A percentile compares a stretch with the other conserved stretches of the same genome.
These are phyloP conservation scores for Numenius phaeopus DNA, from an alignment of 2,797 vertebrate species.

Conservation along the genomic window DNA sequence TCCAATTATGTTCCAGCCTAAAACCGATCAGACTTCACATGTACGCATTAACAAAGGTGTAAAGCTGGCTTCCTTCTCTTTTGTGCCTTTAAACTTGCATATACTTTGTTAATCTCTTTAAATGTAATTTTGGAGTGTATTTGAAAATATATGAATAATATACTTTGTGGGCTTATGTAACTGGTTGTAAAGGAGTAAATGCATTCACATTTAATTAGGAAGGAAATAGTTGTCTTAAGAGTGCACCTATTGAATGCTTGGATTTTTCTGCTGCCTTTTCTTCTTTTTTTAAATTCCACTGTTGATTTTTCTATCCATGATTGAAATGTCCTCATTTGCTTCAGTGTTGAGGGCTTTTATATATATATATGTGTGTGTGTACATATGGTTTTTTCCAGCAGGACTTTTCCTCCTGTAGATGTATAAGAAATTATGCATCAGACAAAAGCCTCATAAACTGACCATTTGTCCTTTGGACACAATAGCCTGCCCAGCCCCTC, in stretches of 20 bases:
- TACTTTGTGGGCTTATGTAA: background rate
- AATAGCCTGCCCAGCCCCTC: conserved; percentile 95
- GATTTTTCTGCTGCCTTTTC: background rate
- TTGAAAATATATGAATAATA: conserved; percentile 26
- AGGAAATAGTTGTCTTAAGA: conserved; percentile 22
- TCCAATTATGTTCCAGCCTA: background rate
- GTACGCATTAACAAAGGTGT: background rate
- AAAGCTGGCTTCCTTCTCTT: background rate
- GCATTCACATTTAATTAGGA: conserved; percentile 29
- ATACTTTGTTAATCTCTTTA: conserved; percentile 15
- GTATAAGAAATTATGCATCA: conserved; percentile 88
- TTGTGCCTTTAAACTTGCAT: conserved; percentile 29
- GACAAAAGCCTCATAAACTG: conserved; percentile 99
- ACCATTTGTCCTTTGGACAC: conserved; percentile 99
- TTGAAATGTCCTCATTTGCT: conserved; percentile 23
- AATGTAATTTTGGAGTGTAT: conserved; percentile 20
- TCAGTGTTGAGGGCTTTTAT: background rate
- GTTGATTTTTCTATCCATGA: conserved; percentile 10
- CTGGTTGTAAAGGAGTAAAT: conserved; percentile 24
- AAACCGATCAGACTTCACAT: background rate
- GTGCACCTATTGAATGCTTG: background rate
- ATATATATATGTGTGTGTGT: background rate
- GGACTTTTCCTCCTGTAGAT: conserved; percentile 75
- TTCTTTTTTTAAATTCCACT: background rate
- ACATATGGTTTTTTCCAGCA: conserved; percentile 37